phyloP scores from a whole-genome alignment of 2,888 invertebrate species.

The Drosophila falleni region DNA sequence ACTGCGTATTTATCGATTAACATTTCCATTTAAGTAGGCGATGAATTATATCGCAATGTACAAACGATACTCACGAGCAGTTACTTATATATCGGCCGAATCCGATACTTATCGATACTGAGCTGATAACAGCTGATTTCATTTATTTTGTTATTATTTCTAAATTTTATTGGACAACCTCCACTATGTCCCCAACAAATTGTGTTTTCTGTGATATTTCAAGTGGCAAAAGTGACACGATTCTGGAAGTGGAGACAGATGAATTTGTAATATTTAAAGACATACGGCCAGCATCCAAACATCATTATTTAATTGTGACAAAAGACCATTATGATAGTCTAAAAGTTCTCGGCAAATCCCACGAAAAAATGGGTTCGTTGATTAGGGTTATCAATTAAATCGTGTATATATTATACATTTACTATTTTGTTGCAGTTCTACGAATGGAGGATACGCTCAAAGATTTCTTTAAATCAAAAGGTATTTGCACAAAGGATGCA shows the following conservation, averaged over 20 bases:
- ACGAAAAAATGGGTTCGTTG: conserved; percentile 90
- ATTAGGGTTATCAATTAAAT: conserved; percentile 9
- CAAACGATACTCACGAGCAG: neutral
- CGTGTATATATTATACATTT: neutral
- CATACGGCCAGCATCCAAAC: conserved; percentile 91
- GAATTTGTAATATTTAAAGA: conserved; percentile 92
- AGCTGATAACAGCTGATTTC: conserved; percentile 3
- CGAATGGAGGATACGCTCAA: conserved; percentile 88
- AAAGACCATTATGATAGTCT: conserved; percentile 92
- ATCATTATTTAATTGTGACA: conserved; percentile 92
- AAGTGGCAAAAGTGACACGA: conserved; percentile 87
- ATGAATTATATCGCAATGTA: neutral
- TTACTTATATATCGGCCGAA: neutral
- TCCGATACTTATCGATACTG: neutral
- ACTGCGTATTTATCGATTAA: neutral
- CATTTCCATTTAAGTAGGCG: neutral
- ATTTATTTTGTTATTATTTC: conserved; percentile 3
- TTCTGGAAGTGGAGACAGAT: conserved; percentile 90
- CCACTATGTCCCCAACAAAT: conserved; percentile 29
- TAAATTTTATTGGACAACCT: neutral
- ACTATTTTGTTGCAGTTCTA: conserved; percentile 1
- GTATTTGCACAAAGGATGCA: conserved; percentile 85
- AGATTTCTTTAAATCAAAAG: conserved; percentile 86
- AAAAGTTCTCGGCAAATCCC: conserved; percentile 88
- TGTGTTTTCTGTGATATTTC: conserved; percentile 93